phyloP scores from a whole-genome alignment of 2,113 vertebrate genomes.

The Eonycteris spelaea region DNA sequence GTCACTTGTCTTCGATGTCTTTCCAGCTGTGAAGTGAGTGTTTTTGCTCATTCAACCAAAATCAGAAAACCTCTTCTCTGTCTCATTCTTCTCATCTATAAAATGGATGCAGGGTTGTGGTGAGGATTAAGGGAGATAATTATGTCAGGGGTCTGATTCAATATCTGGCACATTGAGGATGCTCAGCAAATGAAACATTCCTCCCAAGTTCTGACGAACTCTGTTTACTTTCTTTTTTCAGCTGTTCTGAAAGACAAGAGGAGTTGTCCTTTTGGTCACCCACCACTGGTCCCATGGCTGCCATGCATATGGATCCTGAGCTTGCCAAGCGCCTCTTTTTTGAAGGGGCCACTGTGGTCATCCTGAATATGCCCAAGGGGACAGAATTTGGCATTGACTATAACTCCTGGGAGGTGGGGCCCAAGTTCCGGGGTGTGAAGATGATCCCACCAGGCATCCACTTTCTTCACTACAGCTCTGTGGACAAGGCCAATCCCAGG shows the following conservation, averaged over 20 bases:
- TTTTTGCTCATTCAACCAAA: constrained; percentile 40
- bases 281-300: constrained; percentile 39
- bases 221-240: constrained; percentile 33
- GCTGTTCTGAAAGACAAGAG: not conserved
- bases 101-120: not conserved
- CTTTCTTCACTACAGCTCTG: constrained; percentile 92
- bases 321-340: constrained; percentile 91
- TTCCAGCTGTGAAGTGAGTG: constrained; percentile 11
- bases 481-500: constrained; percentile 78
- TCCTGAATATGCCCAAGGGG: constrained; percentile 91
- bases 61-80: constrained; percentile 6
- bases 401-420: constrained; percentile 93
- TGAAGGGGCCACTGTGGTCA: constrained; percentile 92
- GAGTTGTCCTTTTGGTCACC: not conserved
- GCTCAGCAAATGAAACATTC: not conserved
- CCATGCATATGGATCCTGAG: constrained; percentile 87
- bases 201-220: constrained; percentile 8
- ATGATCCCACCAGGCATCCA: constrained; percentile 97
- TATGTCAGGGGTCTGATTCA: not conserved
- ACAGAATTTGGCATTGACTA: constrained; percentile 95
- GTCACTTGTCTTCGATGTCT: not conserved
- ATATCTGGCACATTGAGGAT: not conserved
- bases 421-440: constrained; percentile 93
- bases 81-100: constrained; percentile 15
- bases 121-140: constrained; percentile 8